phyloP scores from a whole-genome alignment of 1,140 invertebrate species.

The Polypedilum pembai region DNA sequence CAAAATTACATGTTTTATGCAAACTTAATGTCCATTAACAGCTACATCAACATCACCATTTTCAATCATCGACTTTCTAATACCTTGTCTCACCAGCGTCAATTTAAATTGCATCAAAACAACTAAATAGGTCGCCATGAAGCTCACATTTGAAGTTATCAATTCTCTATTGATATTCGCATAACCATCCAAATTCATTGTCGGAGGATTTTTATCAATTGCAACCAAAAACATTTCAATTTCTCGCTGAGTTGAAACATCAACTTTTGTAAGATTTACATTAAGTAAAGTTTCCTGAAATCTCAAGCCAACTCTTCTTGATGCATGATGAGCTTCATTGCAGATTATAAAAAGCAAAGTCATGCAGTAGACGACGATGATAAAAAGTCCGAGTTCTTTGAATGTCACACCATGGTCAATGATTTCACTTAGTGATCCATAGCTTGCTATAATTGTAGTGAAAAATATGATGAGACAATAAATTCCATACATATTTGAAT shows the following conservation, averaged over 20 bases:
- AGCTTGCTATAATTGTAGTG: constrained; percentile 58
- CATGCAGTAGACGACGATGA: constrained; percentile 60
- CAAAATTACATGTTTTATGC: too few species aligned
- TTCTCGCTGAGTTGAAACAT: constrained; percentile 53
- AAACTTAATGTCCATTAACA: too few species aligned
- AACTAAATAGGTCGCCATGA: constrained; percentile 59
- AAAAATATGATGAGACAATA: constrained; percentile 61
- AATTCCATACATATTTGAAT: constrained; percentile 63
- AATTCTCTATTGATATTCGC: constrained; percentile 58
- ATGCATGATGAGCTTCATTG: constrained; percentile 59
- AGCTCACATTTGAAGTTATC: constrained; percentile 57
- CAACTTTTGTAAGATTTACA: constrained; percentile 54
- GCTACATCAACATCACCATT: too few species aligned
- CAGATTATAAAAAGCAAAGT: constrained; percentile 58
- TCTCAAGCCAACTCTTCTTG: constrained; percentile 55
- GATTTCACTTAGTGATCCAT: constrained; percentile 58
- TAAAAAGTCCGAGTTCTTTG: constrained; percentile 58
- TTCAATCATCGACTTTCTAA: constrained; percentile 35
- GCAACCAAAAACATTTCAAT: constrained; percentile 64
- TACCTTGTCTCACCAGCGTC: constrained; percentile 44
- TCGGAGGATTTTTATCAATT: constrained; percentile 59
- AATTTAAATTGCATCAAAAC: constrained; percentile 59
- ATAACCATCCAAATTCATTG: constrained; percentile 61
- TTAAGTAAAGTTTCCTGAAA: constrained; percentile 56
- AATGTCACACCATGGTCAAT: constrained; percentile 58